Conservation (phyloP, 2,797 vertebrate species). For the Alcedo atthis region DNA sequence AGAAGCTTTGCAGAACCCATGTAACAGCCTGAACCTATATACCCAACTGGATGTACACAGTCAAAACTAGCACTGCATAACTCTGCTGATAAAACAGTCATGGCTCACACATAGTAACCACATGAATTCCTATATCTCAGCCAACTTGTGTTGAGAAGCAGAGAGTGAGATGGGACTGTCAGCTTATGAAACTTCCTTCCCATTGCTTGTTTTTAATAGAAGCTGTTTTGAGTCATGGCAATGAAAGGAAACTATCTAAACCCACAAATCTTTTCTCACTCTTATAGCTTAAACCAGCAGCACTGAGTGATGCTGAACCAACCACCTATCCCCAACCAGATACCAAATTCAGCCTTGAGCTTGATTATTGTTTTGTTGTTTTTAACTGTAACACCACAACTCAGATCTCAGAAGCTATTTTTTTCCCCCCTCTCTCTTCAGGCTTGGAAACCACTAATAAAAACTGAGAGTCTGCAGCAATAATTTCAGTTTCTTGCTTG, state of each 20-base stretch:
- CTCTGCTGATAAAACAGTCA: background rate
- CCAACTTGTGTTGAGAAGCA: constrained; percentile 29
- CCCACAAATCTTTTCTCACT: constrained; percentile 52
- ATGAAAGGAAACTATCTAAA: constrained; percentile 58
- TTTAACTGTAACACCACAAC: background rate
- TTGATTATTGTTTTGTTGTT: background rate
- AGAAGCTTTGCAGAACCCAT: background rate
- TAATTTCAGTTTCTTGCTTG: constrained; percentile 39
- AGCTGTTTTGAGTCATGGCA: constrained; percentile 35
- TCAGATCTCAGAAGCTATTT: background rate
- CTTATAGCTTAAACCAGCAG: background rate
- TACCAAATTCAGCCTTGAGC: background rate
- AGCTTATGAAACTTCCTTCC: constrained; percentile 55
- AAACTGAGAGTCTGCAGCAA: constrained; percentile 29
- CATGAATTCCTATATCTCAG: constrained; percentile 24
- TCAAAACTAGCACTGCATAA: background rate
- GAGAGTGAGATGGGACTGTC: constrained; percentile 22
- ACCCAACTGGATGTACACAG: accelerated
- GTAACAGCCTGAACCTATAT: background rate
- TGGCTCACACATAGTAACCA: constrained; percentile 22
- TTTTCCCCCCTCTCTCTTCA: background rate
- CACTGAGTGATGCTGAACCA: background rate
- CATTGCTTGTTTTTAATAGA: constrained; percentile 53
- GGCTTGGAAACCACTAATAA: constrained; percentile 57
- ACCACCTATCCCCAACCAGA: constrained; percentile 8